Percentiles rank a stretch among this genome's conserved stretches.
phyloP scores from a whole-genome alignment of 2,888 invertebrate genomes.

The Chloromyia formosa region DNA sequence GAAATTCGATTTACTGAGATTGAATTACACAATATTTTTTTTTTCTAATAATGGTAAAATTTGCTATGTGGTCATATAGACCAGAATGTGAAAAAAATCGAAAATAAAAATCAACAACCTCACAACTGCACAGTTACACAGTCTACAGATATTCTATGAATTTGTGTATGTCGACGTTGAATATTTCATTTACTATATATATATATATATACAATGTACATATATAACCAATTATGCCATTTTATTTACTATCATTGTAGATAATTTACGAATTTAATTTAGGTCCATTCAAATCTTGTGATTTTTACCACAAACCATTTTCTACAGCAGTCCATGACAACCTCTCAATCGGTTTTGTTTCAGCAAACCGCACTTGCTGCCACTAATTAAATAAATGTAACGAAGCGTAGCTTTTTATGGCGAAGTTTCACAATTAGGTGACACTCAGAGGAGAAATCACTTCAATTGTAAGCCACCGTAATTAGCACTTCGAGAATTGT shows the following conservation, averaged over 20 bases:
- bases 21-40: too few relatives aligned
- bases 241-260: too few relatives aligned
- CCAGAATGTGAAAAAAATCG: too few relatives aligned
- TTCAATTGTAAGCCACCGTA: slow-evolving; percentile 42
- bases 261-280: background rate
- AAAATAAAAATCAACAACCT: too few relatives aligned
- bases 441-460: slow-evolving; percentile 22
- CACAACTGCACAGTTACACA: too few relatives aligned
- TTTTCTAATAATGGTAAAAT: too few relatives aligned
- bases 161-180: too few relatives aligned
- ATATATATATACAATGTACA: too few relatives aligned
- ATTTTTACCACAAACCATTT: background rate
- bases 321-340: slow-evolving; percentile 14
- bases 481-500: slow-evolving; percentile 40
- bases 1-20: slow-evolving; percentile 9
- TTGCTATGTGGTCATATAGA: too few relatives aligned
- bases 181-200: too few relatives aligned
- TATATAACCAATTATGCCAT: too few relatives aligned
- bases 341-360: slow-evolving; percentile 15
- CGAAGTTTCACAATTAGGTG: slow-evolving; percentile 46
- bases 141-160: too few relatives aligned
- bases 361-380: slow-evolving; percentile 2
- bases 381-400: slow-evolving; percentile 54
- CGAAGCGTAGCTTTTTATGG: slow-evolving; percentile 55
- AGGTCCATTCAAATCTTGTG: background rate